Evolutionary conservation across 2,888 invertebrate genomes (phyloP).

Genomic region (Phengaris alcon): DNA sequence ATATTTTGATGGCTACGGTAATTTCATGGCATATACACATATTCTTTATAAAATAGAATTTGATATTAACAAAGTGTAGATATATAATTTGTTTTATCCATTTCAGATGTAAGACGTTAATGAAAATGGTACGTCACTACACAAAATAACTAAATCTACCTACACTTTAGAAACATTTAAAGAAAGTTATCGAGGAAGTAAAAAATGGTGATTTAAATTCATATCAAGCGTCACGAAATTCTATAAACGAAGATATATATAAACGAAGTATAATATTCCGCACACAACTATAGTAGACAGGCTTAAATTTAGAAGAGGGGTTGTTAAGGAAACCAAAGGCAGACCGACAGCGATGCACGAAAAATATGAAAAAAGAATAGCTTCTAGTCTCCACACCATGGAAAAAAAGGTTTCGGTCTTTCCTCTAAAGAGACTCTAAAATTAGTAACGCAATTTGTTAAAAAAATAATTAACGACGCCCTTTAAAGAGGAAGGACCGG

Average conservation of each 20-base stretch:
- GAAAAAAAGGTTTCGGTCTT: background rate
- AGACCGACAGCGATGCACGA: no score
- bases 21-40: background rate
- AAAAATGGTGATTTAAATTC: background rate
- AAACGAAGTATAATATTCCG: constrained; percentile 11
- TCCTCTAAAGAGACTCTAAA: background rate
- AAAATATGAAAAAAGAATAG: background rate
- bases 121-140: background rate
- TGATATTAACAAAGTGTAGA: no score
- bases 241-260: no score
- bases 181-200: background rate
- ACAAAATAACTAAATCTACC: background rate
- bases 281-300: constrained; percentile 4
- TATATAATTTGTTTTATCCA: background rate
- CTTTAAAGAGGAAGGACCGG: background rate
- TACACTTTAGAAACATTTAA: background rate
- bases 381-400: background rate
- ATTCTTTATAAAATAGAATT: background rate
- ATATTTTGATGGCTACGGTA: background rate
- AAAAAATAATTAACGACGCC: background rate
- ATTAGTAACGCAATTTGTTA: no score
- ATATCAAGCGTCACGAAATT: constrained; percentile 6
- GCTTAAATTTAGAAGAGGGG: constrained; percentile 12
- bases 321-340: background rate
- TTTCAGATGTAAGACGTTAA: background rate